A percentile compares a stretch with the other conserved stretches of the same genome.
phyloP scores from a whole-genome alignment of 1,140 invertebrate genomes.

The Brachionus paranguensis region DNA sequence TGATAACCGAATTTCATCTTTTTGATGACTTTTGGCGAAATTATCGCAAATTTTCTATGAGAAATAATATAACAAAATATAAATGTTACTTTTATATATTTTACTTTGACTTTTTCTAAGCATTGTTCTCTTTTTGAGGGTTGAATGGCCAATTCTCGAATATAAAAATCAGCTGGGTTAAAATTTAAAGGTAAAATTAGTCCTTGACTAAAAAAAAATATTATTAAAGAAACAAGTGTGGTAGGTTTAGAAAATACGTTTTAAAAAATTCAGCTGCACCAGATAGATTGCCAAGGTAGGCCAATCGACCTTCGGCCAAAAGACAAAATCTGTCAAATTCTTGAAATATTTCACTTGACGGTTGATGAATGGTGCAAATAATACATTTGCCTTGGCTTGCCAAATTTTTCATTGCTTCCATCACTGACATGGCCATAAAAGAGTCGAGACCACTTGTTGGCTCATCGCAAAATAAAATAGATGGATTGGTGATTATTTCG shows the following conservation, averaged over 20 bases:
- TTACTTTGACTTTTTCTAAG: constrained; percentile 2
- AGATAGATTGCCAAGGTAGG: constrained; percentile 44
- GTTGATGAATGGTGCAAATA: constrained; percentile 89
- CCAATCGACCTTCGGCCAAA: constrained; percentile 25
- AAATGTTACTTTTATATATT: too few species aligned
- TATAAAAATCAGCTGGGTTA: constrained; percentile 40
- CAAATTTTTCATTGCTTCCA: constrained; percentile 64
- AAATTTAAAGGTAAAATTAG: constrained; percentile 47
- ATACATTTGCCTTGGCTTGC: constrained; percentile 81
- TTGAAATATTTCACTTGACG: constrained; percentile 84
- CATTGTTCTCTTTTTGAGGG: constrained; percentile 70
- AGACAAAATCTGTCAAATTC: constrained; percentile 67
- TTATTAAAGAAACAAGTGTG: too few species aligned
- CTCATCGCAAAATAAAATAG: constrained; percentile 91
- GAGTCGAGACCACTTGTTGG: constrained; percentile 62
- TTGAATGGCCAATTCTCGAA: constrained; percentile 61
- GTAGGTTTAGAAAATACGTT: neutral
- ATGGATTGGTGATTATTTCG: constrained; percentile 83
- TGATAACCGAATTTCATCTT: neutral
- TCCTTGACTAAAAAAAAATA: constrained; percentile 55
- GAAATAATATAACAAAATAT: too few species aligned
- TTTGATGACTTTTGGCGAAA: neutral
- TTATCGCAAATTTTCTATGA: constrained; percentile 22
- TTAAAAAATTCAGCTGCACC: constrained; percentile 7
- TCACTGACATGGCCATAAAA: constrained; percentile 83